Evolutionary conservation across 64 coral and sea anemone species (phyloP).

Genomic region (Acropora tenuis): DNA sequence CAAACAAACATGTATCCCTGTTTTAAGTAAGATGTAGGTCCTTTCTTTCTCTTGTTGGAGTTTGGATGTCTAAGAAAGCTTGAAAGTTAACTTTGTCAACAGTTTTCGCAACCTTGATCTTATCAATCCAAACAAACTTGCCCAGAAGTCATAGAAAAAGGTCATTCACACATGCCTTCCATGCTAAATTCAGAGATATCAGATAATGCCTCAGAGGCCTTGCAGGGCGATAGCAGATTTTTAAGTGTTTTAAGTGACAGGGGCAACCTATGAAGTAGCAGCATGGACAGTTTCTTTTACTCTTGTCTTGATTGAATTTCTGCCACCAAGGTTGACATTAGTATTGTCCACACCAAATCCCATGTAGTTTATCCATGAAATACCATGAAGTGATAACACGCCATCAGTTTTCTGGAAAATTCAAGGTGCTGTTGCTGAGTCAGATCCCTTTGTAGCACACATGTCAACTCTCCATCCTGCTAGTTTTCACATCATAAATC

Average conservation of each 20-base stretch:
- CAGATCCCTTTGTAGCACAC: conserved; percentile 34
- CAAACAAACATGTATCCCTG: no score
- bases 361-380: conserved; percentile 37
- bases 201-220: conserved; percentile 49
- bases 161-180: conserved; percentile 13
- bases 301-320: conserved; percentile 60
- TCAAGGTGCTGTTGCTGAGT: conserved; percentile 35
- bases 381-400: conserved; percentile 28
- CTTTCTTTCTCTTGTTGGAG: no score
- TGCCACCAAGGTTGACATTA: not conserved
- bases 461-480: conserved; percentile 1
- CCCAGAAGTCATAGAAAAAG: no score
- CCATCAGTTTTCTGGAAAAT: conserved; percentile 50
- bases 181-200: conserved; percentile 11
- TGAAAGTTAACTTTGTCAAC: conserved; percentile 7
- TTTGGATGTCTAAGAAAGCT: no score
- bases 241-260: conserved; percentile 51
- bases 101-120: conserved; percentile 22
- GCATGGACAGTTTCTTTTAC: conserved; percentile 30
- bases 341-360: conserved; percentile 4
- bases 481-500: no score
- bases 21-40: no score
- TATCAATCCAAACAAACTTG: conserved; percentile 6
- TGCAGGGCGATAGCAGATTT: not conserved
- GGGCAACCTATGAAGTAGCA: conserved; percentile 60